Percentiles rank a stretch among this genome's conserved stretches.
Evolutionary conservation across 2,113 vertebrate genomes (phyloP).

Genomic region (Ptilorrhoa leucosticta): DNA sequence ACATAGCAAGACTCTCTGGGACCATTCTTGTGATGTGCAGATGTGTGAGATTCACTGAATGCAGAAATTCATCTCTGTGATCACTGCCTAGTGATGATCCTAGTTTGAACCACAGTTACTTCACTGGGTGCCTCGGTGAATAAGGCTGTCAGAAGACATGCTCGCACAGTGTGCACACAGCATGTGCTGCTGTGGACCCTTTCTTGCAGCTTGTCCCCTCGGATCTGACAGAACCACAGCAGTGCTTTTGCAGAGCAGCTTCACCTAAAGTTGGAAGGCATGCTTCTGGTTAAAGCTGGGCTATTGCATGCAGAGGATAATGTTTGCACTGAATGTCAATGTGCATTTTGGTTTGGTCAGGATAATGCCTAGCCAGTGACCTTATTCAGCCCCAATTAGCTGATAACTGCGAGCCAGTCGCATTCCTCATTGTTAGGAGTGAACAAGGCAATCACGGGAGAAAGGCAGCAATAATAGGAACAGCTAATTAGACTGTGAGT

Average conservation of each 20-base stretch:
- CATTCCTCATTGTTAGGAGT: constrained; percentile 31
- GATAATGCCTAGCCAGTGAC: constrained; percentile 29
- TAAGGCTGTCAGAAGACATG: background rate
- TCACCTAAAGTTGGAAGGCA: background rate
- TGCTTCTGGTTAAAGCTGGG: background rate
- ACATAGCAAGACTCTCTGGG: background rate
- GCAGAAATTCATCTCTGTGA: background rate
- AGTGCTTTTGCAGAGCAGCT: background rate
- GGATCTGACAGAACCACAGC: background rate
- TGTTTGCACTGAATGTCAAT: constrained; percentile 19
- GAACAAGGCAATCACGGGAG: constrained; percentile 21
- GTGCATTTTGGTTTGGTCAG: background rate
- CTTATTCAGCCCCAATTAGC: constrained; percentile 48
- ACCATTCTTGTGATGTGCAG: background rate
- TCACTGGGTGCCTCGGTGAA: background rate
- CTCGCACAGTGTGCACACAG: background rate
- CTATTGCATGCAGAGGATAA: background rate
- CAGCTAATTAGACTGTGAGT: constrained; percentile 16
- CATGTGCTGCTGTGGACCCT: background rate
- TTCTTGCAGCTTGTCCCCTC: background rate
- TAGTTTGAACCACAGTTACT: background rate
- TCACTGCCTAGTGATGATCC: background rate
- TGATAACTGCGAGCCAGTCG: background rate
- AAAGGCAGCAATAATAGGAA: constrained; percentile 38
- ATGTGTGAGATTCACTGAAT: background rate